phyloP scores from a whole-genome alignment of 1,140 invertebrate genomes.

The Caerostris extrusa region DNA sequence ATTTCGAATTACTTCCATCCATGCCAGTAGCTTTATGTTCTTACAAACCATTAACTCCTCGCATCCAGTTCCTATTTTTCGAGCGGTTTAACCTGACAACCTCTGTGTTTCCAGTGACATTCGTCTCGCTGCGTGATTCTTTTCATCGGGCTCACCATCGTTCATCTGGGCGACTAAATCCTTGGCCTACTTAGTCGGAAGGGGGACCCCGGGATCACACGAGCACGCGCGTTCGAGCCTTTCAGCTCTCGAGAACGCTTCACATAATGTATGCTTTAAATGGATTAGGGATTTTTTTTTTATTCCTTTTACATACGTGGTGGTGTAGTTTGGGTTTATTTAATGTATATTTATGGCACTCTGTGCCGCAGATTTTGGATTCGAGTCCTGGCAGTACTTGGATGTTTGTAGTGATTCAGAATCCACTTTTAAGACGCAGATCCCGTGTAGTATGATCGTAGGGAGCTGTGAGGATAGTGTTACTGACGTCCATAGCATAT shows the following conservation, averaged over 20 bases:
- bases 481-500: too few relatives aligned
- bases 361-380: not conserved
- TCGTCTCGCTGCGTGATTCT: conserved; percentile 1
- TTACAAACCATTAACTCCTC: too few relatives aligned
- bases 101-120: conserved; percentile 17
- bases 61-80: too few relatives aligned
- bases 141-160: not conserved
- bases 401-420: too few relatives aligned
- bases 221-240: not conserved
- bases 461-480: too few relatives aligned
- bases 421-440: too few relatives aligned
- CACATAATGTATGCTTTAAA: not conserved
- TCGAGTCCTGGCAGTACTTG: too few relatives aligned
- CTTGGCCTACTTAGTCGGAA: not conserved
- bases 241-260: not conserved
- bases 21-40: too few relatives aligned
- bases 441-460: too few relatives aligned
- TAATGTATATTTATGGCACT: not conserved
- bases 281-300: not conserved
- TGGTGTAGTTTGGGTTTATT: not conserved
- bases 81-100: too few relatives aligned
- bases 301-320: not conserved
- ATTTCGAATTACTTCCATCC: too few relatives aligned
- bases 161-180: not conserved
- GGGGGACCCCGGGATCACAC: not conserved